Conservation (phyloP, 2,797 vertebrate genomes). For the Oreochromis grahami region DNA sequence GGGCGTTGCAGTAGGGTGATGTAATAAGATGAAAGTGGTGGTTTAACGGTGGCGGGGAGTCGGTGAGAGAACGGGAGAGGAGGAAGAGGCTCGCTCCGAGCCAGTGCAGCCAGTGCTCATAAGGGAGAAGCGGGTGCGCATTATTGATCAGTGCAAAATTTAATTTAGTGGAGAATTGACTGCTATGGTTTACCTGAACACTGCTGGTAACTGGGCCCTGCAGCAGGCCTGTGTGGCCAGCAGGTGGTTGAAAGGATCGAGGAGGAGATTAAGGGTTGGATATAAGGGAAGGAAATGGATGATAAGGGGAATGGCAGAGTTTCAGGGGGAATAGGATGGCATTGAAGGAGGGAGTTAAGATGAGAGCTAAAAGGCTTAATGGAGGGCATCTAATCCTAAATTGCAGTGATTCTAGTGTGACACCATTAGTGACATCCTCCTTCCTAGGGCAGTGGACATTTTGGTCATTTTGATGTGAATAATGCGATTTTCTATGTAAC, state of each 20-base stretch:
- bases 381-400: constrained; percentile 73
- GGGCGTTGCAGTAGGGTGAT: constrained; percentile 78
- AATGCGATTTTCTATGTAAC: constrained; percentile 23
- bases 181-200: constrained; percentile 67
- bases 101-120: constrained; percentile 53
- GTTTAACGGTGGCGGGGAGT: constrained; percentile 65
- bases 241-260: constrained; percentile 65
- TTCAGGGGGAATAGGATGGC: constrained; percentile 59
- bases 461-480: constrained; percentile 36
- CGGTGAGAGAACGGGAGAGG: constrained; percentile 38
- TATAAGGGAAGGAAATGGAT: constrained; percentile 68
- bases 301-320: constrained; percentile 62
- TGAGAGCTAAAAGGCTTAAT: constrained; percentile 71
- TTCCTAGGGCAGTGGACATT: constrained; percentile 31
- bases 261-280: constrained; percentile 70
- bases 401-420: constrained; percentile 66
- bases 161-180: constrained; percentile 77
- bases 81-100: constrained; percentile 48
- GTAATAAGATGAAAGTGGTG: constrained; percentile 80
- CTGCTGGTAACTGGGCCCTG: constrained; percentile 55
- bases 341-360: constrained; percentile 44
- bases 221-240: constrained; percentile 64
- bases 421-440: constrained; percentile 61
- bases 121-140: constrained; percentile 43
- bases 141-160: constrained; percentile 78